Conservation (phyloP, 2,113 vertebrate species). For the Pteropus alecto region DNA sequence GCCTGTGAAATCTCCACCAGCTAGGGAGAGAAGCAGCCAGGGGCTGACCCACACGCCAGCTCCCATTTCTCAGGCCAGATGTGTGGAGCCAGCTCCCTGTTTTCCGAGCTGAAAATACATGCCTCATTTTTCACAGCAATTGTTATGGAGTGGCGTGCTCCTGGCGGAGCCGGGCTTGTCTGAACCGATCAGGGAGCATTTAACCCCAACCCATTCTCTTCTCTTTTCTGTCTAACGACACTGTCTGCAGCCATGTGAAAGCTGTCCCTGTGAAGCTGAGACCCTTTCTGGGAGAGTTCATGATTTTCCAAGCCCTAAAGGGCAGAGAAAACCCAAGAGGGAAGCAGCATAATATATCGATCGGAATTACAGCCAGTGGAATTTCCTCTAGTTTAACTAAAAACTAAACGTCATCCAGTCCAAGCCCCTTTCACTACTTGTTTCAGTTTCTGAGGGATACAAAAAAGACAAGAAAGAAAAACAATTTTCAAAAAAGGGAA, state of each 20-base stretch:
- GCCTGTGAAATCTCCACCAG: not conserved
- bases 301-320: not conserved
- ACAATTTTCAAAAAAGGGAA: not conserved
- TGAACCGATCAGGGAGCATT: not conserved
- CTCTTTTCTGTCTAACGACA: not conserved
- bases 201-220: not conserved
- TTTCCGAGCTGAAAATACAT: not conserved
- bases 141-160: not conserved
- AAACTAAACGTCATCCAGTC: not conserved
- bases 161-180: not conserved
- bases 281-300: not conserved
- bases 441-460: not conserved
- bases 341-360: not conserved
- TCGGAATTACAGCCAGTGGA: accelerated
- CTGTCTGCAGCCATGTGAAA: not conserved
- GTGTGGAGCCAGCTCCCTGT: not conserved
- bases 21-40: not conserved
- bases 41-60: not conserved
- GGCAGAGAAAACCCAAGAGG: not conserved
- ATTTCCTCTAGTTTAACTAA: slow-evolving; percentile 25
- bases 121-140: not conserved
- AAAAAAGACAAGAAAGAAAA: not conserved
- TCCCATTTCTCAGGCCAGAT: slow-evolving; percentile 22
- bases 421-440: not conserved
- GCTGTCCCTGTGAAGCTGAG: slow-evolving; percentile 2